These are phyloP conservation scores for Phymatocera aterrima DNA, from an alignment of 2,888 invertebrate genomes.

Conservation along the genomic window DNA sequence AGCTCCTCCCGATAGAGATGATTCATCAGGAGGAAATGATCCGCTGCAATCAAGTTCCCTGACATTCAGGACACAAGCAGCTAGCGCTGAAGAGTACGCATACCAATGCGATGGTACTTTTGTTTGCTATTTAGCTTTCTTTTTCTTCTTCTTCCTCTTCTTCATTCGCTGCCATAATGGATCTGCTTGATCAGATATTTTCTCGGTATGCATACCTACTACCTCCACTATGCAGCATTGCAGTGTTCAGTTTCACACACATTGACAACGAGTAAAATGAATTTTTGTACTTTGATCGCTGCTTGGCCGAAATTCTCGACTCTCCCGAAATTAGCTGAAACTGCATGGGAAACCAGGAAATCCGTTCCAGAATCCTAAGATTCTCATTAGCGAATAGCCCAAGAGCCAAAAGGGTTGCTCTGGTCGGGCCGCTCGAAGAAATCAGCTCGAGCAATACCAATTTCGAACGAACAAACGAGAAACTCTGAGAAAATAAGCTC, in stretches of 20 bases:
- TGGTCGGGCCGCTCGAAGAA: too few relatives aligned
- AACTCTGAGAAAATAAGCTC: too few relatives aligned
- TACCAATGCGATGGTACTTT: background rate
- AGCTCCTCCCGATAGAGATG: constrained; percentile 31
- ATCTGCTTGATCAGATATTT: constrained; percentile 8
- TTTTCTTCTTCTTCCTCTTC: background rate
- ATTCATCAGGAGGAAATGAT: constrained; percentile 39
- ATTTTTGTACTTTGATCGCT: too few relatives aligned
- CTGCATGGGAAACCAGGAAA: too few relatives aligned
- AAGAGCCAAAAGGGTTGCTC: too few relatives aligned
- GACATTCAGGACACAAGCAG: background rate
- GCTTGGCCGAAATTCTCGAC: too few relatives aligned
- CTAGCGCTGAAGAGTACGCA: background rate
- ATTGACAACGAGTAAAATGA: background rate
- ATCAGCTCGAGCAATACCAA: too few relatives aligned
- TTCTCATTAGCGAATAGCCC: too few relatives aligned
- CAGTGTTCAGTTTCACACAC: constrained; percentile 8
- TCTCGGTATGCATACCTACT: constrained; percentile 6
- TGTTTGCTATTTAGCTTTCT: background rate
- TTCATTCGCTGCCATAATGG: background rate
- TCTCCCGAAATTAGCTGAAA: too few relatives aligned
- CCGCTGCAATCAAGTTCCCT: constrained; percentile 3
- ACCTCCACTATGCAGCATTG: background rate
- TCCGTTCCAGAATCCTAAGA: too few relatives aligned
- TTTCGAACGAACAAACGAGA: too few relatives aligned